Base-by-base conservation (phyloP, 2,888 invertebrate genomes). In the Tuta absoluta region DNA sequence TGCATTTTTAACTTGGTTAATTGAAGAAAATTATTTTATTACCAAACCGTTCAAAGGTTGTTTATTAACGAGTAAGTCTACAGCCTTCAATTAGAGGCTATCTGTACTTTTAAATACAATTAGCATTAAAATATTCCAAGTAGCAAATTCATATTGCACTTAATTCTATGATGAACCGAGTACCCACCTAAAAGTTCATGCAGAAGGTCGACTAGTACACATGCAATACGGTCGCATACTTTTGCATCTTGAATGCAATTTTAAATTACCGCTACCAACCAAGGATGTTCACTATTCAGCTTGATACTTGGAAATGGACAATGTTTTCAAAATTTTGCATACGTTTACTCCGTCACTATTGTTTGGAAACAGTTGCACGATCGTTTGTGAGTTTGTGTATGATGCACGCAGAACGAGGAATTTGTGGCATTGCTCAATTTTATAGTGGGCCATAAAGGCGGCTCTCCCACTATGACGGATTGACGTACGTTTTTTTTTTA, bases 381-480 rank as follows among this genome's bases (percentile, higher is more conserved):
- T 41, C 23, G 17, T 33, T 12, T 17, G 33, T 53, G 12, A 2
- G 14, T 53, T 53, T 53, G 33, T 24, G 23, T 56, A 65, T 62
- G 59, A 49, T 63, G 65, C 66, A 57, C 48, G 62, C 59, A 65
- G 65, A 59, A 19, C 56, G 48, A 61, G 61, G 49, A 65, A 64
- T 62, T 67, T 64, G 62, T 65, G 63, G 63, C 57, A 61, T 67
- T 64, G 53, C 65, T 56, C 49, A 66, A 63, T 51, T 49, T 60
- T 53, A 66, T 59, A 61, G 38, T 24, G 59, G 17, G 28, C 12
- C 45, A 62, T 64, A 67, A 65, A 66, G 65, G 59, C 59, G 65
- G 59, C 59, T 49, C 62, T 59, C 59, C 63, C 65, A 60, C 67
- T 71, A 64, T 69, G 64, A 71, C 69, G 65, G 70, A 71, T 72